These are phyloP conservation scores for Keiferia lycopersicella DNA, from an alignment of 2,888 invertebrate genomes.

Conservation along the genomic window DNA sequence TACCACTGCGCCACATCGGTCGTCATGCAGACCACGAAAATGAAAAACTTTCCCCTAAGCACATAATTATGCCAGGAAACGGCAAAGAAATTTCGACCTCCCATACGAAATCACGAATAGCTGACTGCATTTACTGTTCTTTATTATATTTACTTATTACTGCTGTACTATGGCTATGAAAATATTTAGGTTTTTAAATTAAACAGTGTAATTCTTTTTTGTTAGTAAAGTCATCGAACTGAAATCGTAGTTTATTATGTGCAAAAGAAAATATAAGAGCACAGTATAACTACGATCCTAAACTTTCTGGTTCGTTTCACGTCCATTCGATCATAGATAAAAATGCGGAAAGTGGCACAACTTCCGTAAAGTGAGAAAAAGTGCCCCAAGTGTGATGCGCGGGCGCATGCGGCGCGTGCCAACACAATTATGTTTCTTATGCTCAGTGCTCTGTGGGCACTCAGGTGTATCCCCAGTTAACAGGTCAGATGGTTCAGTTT, in stretches of 20 bases:
- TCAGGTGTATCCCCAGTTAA: conserved; percentile 18
- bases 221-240: no score
- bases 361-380: conserved; percentile 19
- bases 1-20: no score
- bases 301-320: background rate
- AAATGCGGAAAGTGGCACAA: conserved; percentile 31
- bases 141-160: no score
- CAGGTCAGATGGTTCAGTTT: conserved; percentile 25
- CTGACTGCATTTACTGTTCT: no score
- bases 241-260: background rate
- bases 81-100: no score
- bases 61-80: no score
- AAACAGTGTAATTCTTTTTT: no score
- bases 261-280: background rate
- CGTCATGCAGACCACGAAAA: no score
- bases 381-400: conserved; percentile 1
- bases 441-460: background rate
- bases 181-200: no score
- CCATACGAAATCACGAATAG: no score
- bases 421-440: conserved; percentile 14
- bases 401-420: background rate
- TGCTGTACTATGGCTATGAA: no score
- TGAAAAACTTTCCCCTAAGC: no score
- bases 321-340: conserved; percentile 17
- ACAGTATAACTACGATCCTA: background rate